Percentiles rank a stretch among this genome's conserved stretches.
Conservation (phyloP, 2,888 invertebrate species). For the Epistrophella euchroma region DNA sequence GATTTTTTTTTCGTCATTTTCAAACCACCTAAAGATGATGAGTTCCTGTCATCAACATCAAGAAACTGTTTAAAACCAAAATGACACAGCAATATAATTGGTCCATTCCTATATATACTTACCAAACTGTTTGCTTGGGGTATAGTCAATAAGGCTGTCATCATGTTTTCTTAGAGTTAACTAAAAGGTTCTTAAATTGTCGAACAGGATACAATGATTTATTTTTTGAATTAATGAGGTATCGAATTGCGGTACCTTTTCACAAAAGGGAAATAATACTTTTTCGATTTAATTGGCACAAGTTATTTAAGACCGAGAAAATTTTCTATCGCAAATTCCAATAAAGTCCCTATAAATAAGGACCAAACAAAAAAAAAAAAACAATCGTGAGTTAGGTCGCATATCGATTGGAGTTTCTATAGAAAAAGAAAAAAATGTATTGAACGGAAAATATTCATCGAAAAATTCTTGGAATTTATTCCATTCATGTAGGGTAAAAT, state of each 20-base stretch:
- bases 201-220: not conserved
- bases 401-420: conserved; percentile 14
- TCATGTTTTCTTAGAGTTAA: conserved; percentile 1
- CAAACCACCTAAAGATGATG: conserved; percentile 29
- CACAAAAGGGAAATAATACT: not conserved
- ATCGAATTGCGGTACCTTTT: conserved; percentile 17
- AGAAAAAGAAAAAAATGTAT: not conserved
- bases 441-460: conserved; percentile 2
- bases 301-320: not conserved
- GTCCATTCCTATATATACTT: conserved; percentile 2
- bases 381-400: not conserved
- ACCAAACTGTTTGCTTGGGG: conserved; percentile 12
- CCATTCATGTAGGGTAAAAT: conserved; percentile 1
- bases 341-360: not conserved
- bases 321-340: not conserved
- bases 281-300: conserved; percentile 13
- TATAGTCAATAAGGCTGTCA: conserved; percentile 14
- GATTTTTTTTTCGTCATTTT: not conserved
- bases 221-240: conserved; percentile 17
- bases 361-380: conserved; percentile 1
- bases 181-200: conserved; percentile 8
- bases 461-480: conserved; percentile 10
- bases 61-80: conserved; percentile 8
- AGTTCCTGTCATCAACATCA: conserved; percentile 43
- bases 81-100: conserved; percentile 27